Base-by-base conservation (phyloP, 2,113 vertebrate species). In the Reinhardtius hippoglossoides region DNA sequence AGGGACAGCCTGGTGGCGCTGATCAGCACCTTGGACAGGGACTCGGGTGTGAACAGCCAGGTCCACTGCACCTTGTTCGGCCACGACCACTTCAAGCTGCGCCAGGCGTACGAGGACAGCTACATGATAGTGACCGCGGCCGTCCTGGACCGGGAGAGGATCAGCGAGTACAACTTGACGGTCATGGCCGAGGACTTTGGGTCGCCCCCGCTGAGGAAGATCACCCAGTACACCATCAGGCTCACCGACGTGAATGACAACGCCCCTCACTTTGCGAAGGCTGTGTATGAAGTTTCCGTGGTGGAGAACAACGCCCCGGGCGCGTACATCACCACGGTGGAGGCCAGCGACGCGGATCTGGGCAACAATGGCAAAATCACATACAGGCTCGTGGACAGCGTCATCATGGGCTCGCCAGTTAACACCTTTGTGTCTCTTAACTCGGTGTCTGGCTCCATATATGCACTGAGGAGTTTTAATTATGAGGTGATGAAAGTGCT, bases 181-280 rank as follows among this genome's bases (percentile, higher is more conserved):
- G 95, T 98, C 83, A 95, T 97, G 88, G 97, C 97, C 0, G 97
- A 99, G 91, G 97, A 98, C 87, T 95, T 97, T 26, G 98, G 97
- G 60, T 92, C 96, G 0, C 96, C 96, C 0, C 96, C 96, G 1
- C 92, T 95, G 79, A 95, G 95, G 82, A 97, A 95, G 0, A 84
- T 97, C 50, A 91, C 93, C 15, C 96, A 96, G 40, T 97, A 96
- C 90, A 95, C 95, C 0, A 95, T 97, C 62, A 88, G 95, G 5
- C 93, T 98, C 55, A 94, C 93, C 1, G 97, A 98, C 44, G 96
- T 97, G 91, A 99, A 98, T 0, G 97, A 98, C 94, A 97, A 98
- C 0, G 95, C 96, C 0, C 97, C 97, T 0, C 91, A 95, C 80
- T 98, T 98, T 0, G 83, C 93, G 4, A 94, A 94, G 74, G 92